These are phyloP conservation scores for Platalea minor DNA, from an alignment of 2,797 vertebrate species.

Conservation along the genomic window DNA sequence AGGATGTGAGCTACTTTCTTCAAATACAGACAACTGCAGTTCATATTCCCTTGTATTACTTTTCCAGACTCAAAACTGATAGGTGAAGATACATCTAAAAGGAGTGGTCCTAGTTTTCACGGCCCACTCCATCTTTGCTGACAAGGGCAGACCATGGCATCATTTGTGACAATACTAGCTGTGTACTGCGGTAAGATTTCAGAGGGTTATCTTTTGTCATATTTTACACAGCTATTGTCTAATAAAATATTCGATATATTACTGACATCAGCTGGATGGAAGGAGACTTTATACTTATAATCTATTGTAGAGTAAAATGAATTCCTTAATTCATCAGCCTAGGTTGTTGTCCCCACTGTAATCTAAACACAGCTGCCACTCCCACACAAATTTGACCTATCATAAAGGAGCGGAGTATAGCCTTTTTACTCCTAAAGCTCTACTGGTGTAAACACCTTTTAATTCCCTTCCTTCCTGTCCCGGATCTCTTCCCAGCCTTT, in stretches of 20 bases:
- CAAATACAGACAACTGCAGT: neutral
- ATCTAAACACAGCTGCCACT: neutral
- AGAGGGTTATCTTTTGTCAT: neutral
- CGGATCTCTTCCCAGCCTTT: neutral
- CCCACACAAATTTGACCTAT: neutral
- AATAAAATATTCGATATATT: neutral
- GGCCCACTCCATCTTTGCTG: neutral
- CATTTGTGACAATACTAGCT: neutral
- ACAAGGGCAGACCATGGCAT: neutral
- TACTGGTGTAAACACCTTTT: neutral
- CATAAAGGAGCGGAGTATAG: neutral
- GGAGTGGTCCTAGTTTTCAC: neutral
- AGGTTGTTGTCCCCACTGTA: neutral
- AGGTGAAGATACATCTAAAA: neutral
- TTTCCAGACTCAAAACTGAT: neutral
- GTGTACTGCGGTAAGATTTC: neutral
- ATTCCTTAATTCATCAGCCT: neutral
- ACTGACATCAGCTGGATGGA: conserved; percentile 47
- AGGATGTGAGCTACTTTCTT: neutral
- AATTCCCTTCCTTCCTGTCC: neutral
- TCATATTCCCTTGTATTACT: neutral
- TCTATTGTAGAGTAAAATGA: neutral
- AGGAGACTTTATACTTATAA: neutral
- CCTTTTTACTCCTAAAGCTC: neutral
- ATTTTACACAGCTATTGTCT: neutral